A percentile compares a stretch with the other conserved stretches of the same genome.
These are phyloP conservation scores for Lithophane socia DNA, from an alignment of 2,888 invertebrate genomes.

Conservation along the genomic window DNA sequence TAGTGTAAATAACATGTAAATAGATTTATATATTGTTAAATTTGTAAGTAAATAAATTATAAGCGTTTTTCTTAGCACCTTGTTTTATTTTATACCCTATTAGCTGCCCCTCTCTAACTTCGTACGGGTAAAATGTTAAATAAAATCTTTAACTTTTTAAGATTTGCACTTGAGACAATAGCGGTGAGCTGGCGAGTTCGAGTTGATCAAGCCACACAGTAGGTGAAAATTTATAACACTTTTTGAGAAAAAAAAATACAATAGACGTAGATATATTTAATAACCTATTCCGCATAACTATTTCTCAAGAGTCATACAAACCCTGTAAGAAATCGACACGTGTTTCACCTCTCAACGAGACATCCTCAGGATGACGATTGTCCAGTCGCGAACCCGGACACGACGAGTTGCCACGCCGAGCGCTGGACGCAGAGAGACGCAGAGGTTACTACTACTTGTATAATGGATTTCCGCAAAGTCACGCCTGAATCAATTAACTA, in stretches of 20 bases:
- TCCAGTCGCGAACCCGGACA: too few relatives aligned
- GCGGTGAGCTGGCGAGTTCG: not conserved
- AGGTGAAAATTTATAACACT: not conserved
- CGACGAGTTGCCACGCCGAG: too few relatives aligned
- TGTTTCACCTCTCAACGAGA: too few relatives aligned
- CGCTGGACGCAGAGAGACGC: too few relatives aligned
- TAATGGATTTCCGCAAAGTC: too few relatives aligned
- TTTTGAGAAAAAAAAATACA: not conserved
- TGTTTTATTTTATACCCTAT: slow-evolving; percentile 58
- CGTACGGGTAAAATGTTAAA: not conserved
- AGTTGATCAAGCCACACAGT: not conserved
- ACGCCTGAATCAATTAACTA: too few relatives aligned
- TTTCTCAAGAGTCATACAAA: too few relatives aligned
- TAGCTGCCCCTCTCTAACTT: not conserved
- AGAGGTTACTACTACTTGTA: too few relatives aligned
- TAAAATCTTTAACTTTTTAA: not conserved
- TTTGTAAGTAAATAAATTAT: slow-evolving; percentile 74
- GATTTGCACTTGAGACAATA: not conserved
- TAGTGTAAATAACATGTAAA: slow-evolving; percentile 70
- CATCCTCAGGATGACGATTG: too few relatives aligned
- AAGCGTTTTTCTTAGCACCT: slow-evolving; percentile 67
- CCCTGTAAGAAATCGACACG: too few relatives aligned
- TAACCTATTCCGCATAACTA: too few relatives aligned
- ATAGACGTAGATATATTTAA: too few relatives aligned
- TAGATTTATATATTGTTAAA: slow-evolving; percentile 74